Base-by-base conservation (phyloP, 64 coral and sea anemone genomes). In the Pocillopora damicornis region DNA sequence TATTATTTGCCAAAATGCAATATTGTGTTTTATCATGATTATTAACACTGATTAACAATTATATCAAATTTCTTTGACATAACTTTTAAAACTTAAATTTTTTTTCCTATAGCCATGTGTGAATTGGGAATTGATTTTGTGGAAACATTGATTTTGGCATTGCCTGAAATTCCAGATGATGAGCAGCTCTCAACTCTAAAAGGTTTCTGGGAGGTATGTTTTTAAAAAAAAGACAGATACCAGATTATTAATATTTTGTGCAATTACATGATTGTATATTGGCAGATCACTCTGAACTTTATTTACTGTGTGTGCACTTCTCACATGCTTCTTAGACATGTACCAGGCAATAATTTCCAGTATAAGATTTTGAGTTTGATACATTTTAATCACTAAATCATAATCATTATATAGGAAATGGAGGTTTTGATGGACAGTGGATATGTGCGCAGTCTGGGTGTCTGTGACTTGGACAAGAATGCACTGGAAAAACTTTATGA, bases 401-500 rank as follows among this genome's bases (percentile, higher is more conserved):
- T 51, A 51, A 51, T 51, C 42, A 51, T 7, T 51, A 4, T 51
- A 7, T 68, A 95, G 94, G 94, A 95, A 89, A 82, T 95, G 87
- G 94, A 95, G 37, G 35, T 74, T 13, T 61, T 95, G 58, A 89
- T 86, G 22, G 94, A 95, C 76, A 79, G 94, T 82, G 90, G 94
- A 20, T 95, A 95, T 42, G 87, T 95, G 36, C 73, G 87, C 15
- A 86, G 83, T 81, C 77, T 95, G 75, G 94, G 94, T 51, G 80
- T 91, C 16, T 95, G 94, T 87, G 94, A 95, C 82, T 59, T 95
- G 87, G 87, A 95, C 88, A 95, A 95, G 61, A 72, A 83, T n/a
- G 87, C 60, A 22, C 58, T 95, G 87, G 94, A 95, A 35, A 83
- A 95, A 72, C 94, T 95, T 14, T 95, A 90, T 13, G 45, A 92